phyloP scores from a whole-genome alignment of 2,888 invertebrate species.

The Eremobia ochroleuca region DNA sequence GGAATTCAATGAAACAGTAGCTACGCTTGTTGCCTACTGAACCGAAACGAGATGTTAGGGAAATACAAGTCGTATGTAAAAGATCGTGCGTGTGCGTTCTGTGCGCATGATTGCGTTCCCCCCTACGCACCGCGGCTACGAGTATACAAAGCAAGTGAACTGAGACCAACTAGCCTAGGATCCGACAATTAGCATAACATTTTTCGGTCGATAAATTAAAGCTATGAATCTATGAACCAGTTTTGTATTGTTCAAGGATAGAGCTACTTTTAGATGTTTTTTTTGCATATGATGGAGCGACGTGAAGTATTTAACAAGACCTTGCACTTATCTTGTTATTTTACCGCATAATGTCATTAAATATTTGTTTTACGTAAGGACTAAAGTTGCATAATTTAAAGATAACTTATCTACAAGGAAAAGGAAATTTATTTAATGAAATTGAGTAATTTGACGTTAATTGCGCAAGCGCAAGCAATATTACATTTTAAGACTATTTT shows the following conservation, averaged over 20 bases:
- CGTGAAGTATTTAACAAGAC: slow-evolving; percentile 25
- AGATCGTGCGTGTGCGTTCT: slow-evolving; percentile 65
- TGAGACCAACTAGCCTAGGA: slow-evolving; percentile 54
- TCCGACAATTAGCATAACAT: slow-evolving; percentile 56
- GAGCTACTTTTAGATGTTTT: slow-evolving; percentile 42
- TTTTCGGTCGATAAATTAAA: slow-evolving; percentile 65
- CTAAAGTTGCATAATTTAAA: slow-evolving; percentile 42
- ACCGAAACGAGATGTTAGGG: slow-evolving; percentile 72
- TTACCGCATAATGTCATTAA: slow-evolving; percentile 36
- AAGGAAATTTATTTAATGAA: slow-evolving; percentile 36
- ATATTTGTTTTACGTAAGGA: slow-evolving; percentile 43
- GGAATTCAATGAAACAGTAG: slow-evolving; percentile 46
- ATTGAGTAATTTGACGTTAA: slow-evolving; percentile 28
- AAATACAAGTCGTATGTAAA: slow-evolving; percentile 77
- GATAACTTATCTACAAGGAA: slow-evolving; percentile 46
- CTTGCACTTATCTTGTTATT: slow-evolving; percentile 47
- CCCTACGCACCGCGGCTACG: slow-evolving; percentile 25
- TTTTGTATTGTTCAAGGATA: slow-evolving; percentile 41
- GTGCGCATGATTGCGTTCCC: slow-evolving; percentile 52
- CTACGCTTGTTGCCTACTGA: slow-evolving; percentile 59
- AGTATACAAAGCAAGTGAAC: slow-evolving; percentile 59
- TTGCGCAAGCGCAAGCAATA: slow-evolving; percentile 18
- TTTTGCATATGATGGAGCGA: slow-evolving; percentile 33
- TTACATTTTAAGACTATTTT: background rate
- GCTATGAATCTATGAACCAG: slow-evolving; percentile 16